A percentile compares a stretch with the other conserved stretches of the same genome.
These are phyloP conservation scores for Channa argus DNA, from an alignment of 2,113 vertebrate species.

Conservation along the genomic window DNA sequence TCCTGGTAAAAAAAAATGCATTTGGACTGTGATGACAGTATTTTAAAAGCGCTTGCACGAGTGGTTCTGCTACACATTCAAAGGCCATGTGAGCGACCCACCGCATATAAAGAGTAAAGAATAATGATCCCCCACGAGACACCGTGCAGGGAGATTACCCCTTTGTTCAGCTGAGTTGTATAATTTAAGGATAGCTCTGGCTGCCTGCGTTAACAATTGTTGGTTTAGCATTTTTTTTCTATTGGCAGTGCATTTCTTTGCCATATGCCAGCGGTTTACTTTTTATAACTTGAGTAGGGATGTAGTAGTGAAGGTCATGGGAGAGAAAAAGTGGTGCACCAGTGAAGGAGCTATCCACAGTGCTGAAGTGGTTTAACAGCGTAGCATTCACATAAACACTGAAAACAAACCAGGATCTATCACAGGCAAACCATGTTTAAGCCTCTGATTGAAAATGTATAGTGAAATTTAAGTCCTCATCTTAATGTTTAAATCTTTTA, in stretches of 20 bases:
- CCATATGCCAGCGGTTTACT: not conserved
- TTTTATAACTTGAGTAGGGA: not conserved
- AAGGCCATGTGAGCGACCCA: not conserved
- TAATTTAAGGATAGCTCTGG: conserved; percentile 23
- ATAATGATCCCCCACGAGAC: conserved; percentile 73
- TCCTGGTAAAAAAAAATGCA: not conserved
- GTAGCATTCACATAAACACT: not conserved
- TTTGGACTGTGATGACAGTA: not conserved
- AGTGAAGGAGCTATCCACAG: conserved; percentile 65
- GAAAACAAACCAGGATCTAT: not conserved
- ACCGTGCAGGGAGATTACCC: conserved; percentile 41
- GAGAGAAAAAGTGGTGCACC: not conserved
- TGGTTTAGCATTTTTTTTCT: conserved; percentile 2
- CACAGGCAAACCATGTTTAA: not conserved
- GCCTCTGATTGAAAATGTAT: not conserved
- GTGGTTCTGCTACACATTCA: conserved; percentile 15
- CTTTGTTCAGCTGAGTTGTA: conserved; percentile 53
- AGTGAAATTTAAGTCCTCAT: not conserved
- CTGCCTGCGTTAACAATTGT: conserved; percentile 5
- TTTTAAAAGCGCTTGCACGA: conserved; percentile 30
- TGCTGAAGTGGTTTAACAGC: conserved; percentile 45
- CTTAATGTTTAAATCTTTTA: too few relatives aligned
- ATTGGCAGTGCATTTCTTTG: not conserved
- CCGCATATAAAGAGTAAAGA: conserved; percentile 52
- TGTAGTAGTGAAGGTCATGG: not conserved